Evolutionary conservation across 2,113 vertebrate species (phyloP), one percentile per base, ranked within the genome.

Genomic region (Tyrannus savana): DNA sequence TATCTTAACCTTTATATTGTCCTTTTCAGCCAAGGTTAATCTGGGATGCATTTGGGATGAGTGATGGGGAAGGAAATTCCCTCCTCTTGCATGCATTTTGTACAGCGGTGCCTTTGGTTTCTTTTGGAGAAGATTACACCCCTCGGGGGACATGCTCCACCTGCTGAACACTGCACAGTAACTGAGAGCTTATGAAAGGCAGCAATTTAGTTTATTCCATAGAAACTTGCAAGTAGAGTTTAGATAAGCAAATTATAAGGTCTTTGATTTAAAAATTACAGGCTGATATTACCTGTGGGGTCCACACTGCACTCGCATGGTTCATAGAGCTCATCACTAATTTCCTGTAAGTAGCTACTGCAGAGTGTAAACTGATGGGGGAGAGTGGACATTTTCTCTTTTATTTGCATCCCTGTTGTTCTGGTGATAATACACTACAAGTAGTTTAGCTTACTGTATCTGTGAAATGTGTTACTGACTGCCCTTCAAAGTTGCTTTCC

Each of bases 61-160:
- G 33, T 37, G 25, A 7, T 46, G 33, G 62, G 10, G 37, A 41
- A 55, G 35, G 17, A 46, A n/a, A 27, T 68, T 53, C 12, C 1
- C 2, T 30, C 24, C 9, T 66, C 3, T 2, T 16, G 19, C 7
- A 5, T 0, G 1, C 0, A 1, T 19, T 64, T 69, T 19, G 5
- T 71, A 14, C 27, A 30, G 14, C 1, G 3, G 31, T 30, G 41
- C 6, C 5, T 24, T 35, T 62, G 33, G 25, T 24, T 89, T 76
- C 3, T 42, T 49, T 35, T 19, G 33, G 35, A 67, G 81, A 21
- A 35, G 22, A 53, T 24, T 3, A 4, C 9, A 52, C 1, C 5
- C 25, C 8, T 23, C 56, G 6, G 15, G 25, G 53, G 14, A 41
- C 44, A 52, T 41, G 28, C 35, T 84, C 84, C 18, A 62, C 21